These are phyloP conservation scores for Epinotia brunnichana DNA, from an alignment of 2,888 invertebrate species.

Conservation along the genomic window DNA sequence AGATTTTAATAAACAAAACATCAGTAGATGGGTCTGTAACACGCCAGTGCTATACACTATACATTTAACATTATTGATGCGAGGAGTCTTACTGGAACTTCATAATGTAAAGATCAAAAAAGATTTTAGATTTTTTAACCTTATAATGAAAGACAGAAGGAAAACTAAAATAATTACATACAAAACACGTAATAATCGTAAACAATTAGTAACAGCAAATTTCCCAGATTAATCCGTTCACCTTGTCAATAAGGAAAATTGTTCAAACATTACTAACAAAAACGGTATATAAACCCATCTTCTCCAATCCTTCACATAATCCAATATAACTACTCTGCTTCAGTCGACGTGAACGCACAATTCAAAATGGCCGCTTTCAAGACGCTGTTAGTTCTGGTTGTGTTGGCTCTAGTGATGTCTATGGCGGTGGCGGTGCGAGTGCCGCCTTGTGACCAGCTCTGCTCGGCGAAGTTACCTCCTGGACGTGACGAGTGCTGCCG, in stretches of 20 bases:
- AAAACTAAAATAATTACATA: too few relatives aligned
- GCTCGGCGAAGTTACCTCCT: not conserved
- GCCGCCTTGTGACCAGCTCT: not conserved
- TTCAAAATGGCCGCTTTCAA: constrained; percentile 18
- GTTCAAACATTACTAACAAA: not conserved
- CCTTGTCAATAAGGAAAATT: not conserved
- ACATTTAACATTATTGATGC: too few relatives aligned
- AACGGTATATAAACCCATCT: not conserved
- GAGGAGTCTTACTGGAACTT: too few relatives aligned
- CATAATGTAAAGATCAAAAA: too few relatives aligned
- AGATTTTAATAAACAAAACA: too few relatives aligned
- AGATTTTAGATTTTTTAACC: too few relatives aligned
- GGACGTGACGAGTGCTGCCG: not conserved
- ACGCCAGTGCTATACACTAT: too few relatives aligned
- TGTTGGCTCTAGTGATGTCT: not conserved
- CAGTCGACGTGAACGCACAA: not conserved
- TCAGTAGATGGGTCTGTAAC: too few relatives aligned
- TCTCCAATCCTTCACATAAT: not conserved
- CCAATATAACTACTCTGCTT: not conserved
- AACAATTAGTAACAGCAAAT: not conserved
- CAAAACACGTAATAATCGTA: not conserved
- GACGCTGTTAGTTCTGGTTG: not conserved
- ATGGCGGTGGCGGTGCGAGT: not conserved
- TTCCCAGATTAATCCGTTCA: not conserved
- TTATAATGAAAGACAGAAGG: too few relatives aligned